Evolutionary conservation across 2,113 vertebrate species (phyloP), one percentile per base, ranked within the genome.

Genomic region (Myotis yumanensis): DNA sequence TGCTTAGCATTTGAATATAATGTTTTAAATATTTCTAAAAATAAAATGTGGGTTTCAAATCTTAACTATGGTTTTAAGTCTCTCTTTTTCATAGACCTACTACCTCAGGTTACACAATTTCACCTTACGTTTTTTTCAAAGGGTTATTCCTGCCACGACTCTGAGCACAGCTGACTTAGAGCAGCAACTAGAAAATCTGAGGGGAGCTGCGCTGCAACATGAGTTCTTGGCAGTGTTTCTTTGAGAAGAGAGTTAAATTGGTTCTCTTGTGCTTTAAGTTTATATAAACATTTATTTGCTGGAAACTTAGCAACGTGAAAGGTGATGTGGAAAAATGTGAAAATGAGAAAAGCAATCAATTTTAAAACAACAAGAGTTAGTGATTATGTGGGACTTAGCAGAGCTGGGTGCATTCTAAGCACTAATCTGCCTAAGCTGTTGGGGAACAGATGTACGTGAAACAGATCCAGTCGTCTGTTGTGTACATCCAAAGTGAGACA

Each of bases 361-460:
- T 94, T 97, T 95, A 97, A 97, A 97, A 98, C 96, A 97, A 95
- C 57, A 95, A 96, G 93, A 97, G 97, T 91, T 84, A 68, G 77
- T 97, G 96, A 96, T 96, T 97, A 95, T 96, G 93, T 98, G 96
- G 95, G 98, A 97, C 91, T 98, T 98, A 97, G 97, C 95, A 97
- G 97, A 97, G 96, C 96, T 92, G 93, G 96, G 86, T 96, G 94
- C 94, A 90, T 96, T 97, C 97, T 97, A 92, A 96, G 96, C 95
- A 93, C 96, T 97, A 96, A 97, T 96, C 98, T 99, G 98, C 98
- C 98, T 98, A 97, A 98, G 98, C 98, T 98, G 98, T 98, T 98
- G 97, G 98, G 98, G 98, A 98, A 98, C 99, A 99, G 99, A 99
- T 99, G 99, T 98, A 98, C 79, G 96, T 98, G 98, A 99, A 99